Percentiles rank a stretch among this genome's conserved stretches.
These are phyloP conservation scores for Polylopha cassiicola DNA, from an alignment of 2,888 invertebrate genomes.

Conservation along the genomic window DNA sequence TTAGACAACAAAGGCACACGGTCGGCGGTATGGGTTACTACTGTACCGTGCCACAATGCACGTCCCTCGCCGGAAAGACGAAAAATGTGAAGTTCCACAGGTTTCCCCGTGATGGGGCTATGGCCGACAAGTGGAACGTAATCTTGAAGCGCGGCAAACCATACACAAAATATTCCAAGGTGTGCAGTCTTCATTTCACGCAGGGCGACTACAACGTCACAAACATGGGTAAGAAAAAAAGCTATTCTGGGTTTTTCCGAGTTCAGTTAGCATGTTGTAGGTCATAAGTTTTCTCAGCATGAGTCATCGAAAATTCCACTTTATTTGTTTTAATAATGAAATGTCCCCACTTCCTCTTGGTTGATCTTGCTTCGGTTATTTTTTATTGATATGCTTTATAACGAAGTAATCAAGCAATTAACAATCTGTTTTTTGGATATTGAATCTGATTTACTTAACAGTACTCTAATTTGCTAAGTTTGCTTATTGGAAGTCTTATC, in stretches of 20 bases:
- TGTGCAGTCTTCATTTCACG: constrained; percentile 71
- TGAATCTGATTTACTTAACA: no score
- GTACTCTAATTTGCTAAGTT: no score
- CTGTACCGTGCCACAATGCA: constrained; percentile 74
- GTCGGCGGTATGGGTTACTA: constrained; percentile 68
- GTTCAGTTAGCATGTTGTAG: constrained; percentile 36
- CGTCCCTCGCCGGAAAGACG: constrained; percentile 74
- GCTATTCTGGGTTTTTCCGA: constrained; percentile 69
- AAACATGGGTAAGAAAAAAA: constrained; percentile 74
- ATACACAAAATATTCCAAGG: constrained; percentile 72
- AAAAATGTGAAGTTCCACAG: constrained; percentile 74
- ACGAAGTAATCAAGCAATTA: no score
- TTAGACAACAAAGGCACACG: constrained; percentile 45
- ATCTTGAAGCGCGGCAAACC: constrained; percentile 70
- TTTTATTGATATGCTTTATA: constrained; percentile 2
- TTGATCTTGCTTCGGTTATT: constrained; percentile 6
- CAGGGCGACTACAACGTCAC: constrained; percentile 71
- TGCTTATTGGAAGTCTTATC: no score
- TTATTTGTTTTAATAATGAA: constrained; percentile 20
- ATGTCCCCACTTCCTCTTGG: constrained; percentile 4
- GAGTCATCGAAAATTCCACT: constrained; percentile 36
- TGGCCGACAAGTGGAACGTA: constrained; percentile 67
- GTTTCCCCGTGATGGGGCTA: constrained; percentile 59
- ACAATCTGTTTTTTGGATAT: no score
- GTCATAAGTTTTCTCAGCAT: constrained; percentile 28